Evolutionary conservation across 2,797 vertebrate species (phyloP), one percentile per base, ranked within the genome.

Genomic region (Galago senegalensis): DNA sequence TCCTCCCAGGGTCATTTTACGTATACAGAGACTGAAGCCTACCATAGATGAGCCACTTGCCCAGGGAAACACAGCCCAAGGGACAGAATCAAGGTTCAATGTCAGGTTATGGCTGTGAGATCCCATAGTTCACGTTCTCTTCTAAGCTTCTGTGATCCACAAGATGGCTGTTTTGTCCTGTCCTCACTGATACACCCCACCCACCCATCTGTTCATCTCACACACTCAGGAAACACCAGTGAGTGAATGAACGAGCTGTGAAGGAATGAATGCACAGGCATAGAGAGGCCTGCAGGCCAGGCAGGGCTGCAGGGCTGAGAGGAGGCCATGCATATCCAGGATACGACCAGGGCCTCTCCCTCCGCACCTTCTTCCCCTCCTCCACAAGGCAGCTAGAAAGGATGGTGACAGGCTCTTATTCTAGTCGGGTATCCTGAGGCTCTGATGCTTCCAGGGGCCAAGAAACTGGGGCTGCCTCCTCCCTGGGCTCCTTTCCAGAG

Each of bases 161-260:
- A 18, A 58, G 56, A 7, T n/a, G 0, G n/a, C 18, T 16, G 11
- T 70, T 13, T 0, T 18, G 37, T 13, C 49, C 69, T 3, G 5
- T 53, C 31, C 43, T 10, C 10, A 13, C 10, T 23, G 82, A 31
- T 53, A 9, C 7, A 31, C 37, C 21, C 4, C 46, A 10, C 5
- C 27, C 37, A 46, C 61, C 8, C 58, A 7, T 8, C 31, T 69
- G 31, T 27, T n/a, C 56, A 2, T 34, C 31, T 5, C 21, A 34
- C 40, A 40, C 37, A 20, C 79, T 40, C 63, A 67, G 14, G 23
- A 53, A 69, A 65, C n/a, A 25, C 31, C 9, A 10, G 25, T 2
- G 20, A 46, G 29, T 8, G 87, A 25, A 12, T 18, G 81, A 65
- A 37, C 49, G 58, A 83, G 7, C 6, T 3, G 4, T 3, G 60